Conservation (phyloP, 1,140 invertebrate genomes). For the Microplitis demolitor region DNA sequence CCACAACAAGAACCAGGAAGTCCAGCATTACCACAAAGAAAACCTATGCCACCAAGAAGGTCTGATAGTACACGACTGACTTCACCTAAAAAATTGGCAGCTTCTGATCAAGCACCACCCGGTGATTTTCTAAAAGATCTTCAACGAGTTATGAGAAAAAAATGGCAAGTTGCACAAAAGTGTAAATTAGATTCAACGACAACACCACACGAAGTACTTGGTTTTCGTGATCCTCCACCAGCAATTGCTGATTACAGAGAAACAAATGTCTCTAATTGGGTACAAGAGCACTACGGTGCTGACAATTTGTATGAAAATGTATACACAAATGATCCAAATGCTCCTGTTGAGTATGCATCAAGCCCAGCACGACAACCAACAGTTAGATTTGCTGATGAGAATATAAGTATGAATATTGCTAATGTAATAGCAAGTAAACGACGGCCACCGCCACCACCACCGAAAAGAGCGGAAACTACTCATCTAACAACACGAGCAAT, state of each 20-base stretch:
- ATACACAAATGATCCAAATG: conserved; percentile 57
- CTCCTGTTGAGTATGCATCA: conserved; percentile 57
- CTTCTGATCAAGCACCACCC: conserved; percentile 76
- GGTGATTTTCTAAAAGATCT: conserved; percentile 85
- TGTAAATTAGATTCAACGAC: conserved; percentile 83
- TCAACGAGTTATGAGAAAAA: conserved; percentile 89
- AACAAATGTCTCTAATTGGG: conserved; percentile 86
- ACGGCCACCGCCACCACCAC: conserved; percentile 76
- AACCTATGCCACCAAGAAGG: conserved; percentile 72
- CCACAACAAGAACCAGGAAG: conserved; percentile 60
- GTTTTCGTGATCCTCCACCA: conserved; percentile 78
- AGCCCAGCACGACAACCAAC: conserved; percentile 51
- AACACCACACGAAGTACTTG: conserved; percentile 87
- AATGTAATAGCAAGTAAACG: conserved; percentile 60
- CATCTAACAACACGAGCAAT: conserved; percentile 66
- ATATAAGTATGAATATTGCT: conserved; percentile 47
- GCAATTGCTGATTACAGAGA: conserved; percentile 75
- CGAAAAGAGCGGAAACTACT: conserved; percentile 78
- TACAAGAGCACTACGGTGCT: conserved; percentile 83
- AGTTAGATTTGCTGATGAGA: conserved; percentile 50
- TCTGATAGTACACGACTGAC: conserved; percentile 72
- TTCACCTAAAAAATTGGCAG: conserved; percentile 76
- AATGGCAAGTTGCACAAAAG: conserved; percentile 92
- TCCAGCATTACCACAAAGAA: conserved; percentile 56
- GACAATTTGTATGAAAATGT: conserved; percentile 69